phyloP scores from a whole-genome alignment of 1,140 invertebrate genomes.

The Trissolcus basalis region DNA sequence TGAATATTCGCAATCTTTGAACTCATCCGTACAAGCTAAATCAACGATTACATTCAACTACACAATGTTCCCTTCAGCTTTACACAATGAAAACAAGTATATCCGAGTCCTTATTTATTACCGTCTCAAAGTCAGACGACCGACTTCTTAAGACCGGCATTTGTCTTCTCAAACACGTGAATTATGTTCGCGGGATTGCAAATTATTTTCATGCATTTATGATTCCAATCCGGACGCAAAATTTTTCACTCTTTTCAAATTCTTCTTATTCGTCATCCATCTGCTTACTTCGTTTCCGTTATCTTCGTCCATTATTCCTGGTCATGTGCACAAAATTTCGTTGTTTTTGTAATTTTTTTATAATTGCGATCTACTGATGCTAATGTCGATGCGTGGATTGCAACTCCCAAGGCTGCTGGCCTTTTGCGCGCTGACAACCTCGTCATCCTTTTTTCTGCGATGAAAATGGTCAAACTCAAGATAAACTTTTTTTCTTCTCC shows the following conservation, averaged over 20 bases:
- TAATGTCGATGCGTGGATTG: neutral
- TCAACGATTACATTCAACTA: constrained; percentile 3
- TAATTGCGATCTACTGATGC: too few species aligned
- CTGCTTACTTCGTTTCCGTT: too few species aligned
- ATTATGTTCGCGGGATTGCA: too few species aligned
- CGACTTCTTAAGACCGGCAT: neutral
- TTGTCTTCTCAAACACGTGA: constrained; percentile 1
- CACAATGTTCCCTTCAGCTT: constrained; percentile 1
- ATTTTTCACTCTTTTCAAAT: too few species aligned
- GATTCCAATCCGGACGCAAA: neutral
- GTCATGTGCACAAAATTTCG: too few species aligned
- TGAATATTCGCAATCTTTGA: constrained; percentile 21
- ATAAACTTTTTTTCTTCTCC: neutral
- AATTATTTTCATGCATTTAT: neutral
- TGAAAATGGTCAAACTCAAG: constrained; percentile 17
- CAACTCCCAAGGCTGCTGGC: constrained; percentile 27
- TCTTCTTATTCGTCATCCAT: too few species aligned
- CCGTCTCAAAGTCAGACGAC: constrained; percentile 1
- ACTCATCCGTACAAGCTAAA: constrained; percentile 9
- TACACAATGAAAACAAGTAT: constrained; percentile 3
- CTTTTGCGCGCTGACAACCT: constrained; percentile 22
- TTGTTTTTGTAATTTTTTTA: too few species aligned
- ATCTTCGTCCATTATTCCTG: too few species aligned
- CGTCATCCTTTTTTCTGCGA: constrained; percentile 11
- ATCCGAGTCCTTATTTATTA: constrained; percentile 2